Evolutionary conservation across 35 echinoderm and acorn worm species (phyloP).

Genomic region (Stichopus chloronotus): DNA sequence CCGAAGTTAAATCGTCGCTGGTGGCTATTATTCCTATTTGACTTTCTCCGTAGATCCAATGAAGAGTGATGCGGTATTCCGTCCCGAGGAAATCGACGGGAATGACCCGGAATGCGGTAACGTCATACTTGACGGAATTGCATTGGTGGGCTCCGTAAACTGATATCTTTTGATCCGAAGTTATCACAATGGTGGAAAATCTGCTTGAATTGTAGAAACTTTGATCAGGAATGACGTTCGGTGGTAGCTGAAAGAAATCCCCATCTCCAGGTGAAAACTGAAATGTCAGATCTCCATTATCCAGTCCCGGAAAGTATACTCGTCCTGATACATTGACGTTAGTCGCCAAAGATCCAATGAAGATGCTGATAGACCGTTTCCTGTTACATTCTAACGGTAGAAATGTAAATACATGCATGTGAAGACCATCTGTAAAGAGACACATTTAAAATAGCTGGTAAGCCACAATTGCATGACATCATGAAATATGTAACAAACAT

Average conservation of each 20-base stretch:
- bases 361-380: neutral
- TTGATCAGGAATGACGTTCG: neutral
- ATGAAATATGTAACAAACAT: too few species aligned
- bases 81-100: neutral
- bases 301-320: neutral
- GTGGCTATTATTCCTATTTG: neutral
- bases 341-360: constrained; percentile 11
- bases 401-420: constrained; percentile 28
- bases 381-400: neutral
- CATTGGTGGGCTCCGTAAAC: neutral
- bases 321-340: constrained; percentile 13
- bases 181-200: neutral
- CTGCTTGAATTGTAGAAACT: neutral
- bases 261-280: neutral
- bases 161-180: neutral
- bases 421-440: constrained; percentile 17
- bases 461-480: too few species aligned
- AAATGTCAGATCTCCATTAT: neutral
- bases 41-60: neutral
- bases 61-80: neutral
- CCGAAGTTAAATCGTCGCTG: neutral
- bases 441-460: too few species aligned
- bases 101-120: neutral
- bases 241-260: neutral
- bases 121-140: neutral